Evolutionary conservation across 2,888 invertebrate genomes (phyloP), one percentile per base, ranked within the genome.

Genomic region (Phorcus lineatus): DNA sequence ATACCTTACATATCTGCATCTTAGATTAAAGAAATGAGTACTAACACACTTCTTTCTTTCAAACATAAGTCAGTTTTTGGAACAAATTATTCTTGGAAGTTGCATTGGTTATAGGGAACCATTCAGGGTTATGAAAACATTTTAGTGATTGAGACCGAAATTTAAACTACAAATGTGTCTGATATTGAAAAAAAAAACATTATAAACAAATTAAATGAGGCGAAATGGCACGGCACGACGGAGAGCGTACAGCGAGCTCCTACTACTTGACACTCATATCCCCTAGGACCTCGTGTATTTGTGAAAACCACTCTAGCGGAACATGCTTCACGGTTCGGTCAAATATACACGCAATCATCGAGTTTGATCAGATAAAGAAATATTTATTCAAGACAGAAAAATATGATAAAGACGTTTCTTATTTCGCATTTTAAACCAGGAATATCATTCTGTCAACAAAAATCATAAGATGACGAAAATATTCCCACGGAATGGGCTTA

Each of bases 241-340:
- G 62, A 24, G 28, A 62, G 24, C 19, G 22, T 57, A 13, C 11
- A 74, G 74, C 74, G 57, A 78, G 62, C 62, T 76, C 4, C 36
- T 36, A 36, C 55, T 40, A 70, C 52, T 62, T 52, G 78, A 74
- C 31, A 22, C 77, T n/a, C 52, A 67, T 19, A 40, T 55, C 70
- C 76, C 75, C 54, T 57, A 70, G 77, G 70, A 76, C 70, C 40
- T 77, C 19, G 22, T 28, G 24, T 62, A 62, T 36, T 36, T 62
- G 57, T 62, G 52, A 47, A 47, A 6, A 9, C 13, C 47, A 47
- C n/a, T 74, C 9, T 53, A 40, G 52, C 52, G 52, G 62, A 62
- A 62, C 62, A 62, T 16, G 28, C 62, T 62, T 62, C 62, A 62
- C 62, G 62, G 16, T 62, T 62, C 28, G 28, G 24, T 28, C 28